Evolutionary conservation across 2,888 invertebrate species (phyloP).

Genomic region (Caenorhabditis panamensis): DNA sequence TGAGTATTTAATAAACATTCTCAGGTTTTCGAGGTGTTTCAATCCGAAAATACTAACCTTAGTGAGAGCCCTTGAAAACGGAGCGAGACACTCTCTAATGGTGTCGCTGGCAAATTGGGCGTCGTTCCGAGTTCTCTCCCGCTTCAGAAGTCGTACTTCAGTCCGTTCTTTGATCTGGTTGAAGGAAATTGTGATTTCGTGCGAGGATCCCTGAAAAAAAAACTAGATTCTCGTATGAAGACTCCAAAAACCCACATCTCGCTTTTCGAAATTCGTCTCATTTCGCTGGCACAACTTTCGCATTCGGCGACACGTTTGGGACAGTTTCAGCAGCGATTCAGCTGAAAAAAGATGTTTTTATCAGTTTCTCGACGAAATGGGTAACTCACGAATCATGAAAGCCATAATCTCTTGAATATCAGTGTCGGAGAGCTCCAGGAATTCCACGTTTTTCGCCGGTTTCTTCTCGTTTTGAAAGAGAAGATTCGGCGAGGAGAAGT

Average conservation of each 20-base stretch:
- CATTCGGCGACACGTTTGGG: slow-evolving; percentile 49
- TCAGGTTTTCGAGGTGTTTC: too few species aligned
- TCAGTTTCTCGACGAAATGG: too few species aligned
- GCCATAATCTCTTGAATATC: slow-evolving; percentile 40
- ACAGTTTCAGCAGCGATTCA: slow-evolving; percentile 35
- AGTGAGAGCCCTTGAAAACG: slow-evolving; percentile 43
- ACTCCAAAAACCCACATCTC: slow-evolving; percentile 39
- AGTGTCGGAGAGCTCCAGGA: slow-evolving; percentile 31
- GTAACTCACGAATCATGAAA: slow-evolving; percentile 35
- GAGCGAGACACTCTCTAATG: slow-evolving; percentile 41
- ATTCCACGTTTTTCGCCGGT: slow-evolving; percentile 15
- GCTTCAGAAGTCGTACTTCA: slow-evolving; percentile 56
- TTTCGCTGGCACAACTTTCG: slow-evolving; percentile 27
- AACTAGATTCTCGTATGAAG: too few species aligned
- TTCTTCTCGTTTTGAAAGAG: slow-evolving; percentile 47
- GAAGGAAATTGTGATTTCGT: slow-evolving; percentile 57
- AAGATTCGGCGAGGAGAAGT: slow-evolving; percentile 60
- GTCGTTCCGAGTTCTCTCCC: slow-evolving; percentile 46
- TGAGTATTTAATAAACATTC: too few species aligned
- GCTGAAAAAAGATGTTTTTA: too few species aligned
- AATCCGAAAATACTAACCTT: too few species aligned
- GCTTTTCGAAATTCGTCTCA: slow-evolving; percentile 33
- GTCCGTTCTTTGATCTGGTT: slow-evolving; percentile 40
- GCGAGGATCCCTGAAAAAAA: slow-evolving; percentile 40
- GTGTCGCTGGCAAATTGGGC: slow-evolving; percentile 18